Percentiles rank a stretch among this genome's conserved stretches.
These are phyloP conservation scores for Drosophila bocqueti DNA, from an alignment of 1,140 invertebrate species.

Conservation along the genomic window DNA sequence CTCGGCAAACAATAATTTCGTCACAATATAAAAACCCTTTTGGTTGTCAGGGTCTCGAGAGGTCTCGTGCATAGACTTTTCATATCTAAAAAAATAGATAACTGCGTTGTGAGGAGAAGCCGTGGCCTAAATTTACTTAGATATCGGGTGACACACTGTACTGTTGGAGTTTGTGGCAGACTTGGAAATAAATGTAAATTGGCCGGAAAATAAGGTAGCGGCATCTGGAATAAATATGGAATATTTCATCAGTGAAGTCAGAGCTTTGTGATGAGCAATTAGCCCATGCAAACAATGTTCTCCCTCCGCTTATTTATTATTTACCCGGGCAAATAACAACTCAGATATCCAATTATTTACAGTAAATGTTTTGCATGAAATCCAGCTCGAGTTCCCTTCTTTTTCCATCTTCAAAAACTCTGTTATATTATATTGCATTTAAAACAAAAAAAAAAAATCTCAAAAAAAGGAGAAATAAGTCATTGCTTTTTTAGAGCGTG, in stretches of 20 bases:
- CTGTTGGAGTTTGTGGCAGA: conserved; percentile 17
- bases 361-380: conserved; percentile 66
- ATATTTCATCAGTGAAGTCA: conserved; percentile 15
- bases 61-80: conserved; percentile 51
- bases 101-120: conserved; percentile 36
- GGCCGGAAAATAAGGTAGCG: conserved; percentile 3
- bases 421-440: conserved; percentile 29
- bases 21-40: conserved; percentile 19
- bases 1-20: conserved; percentile 16
- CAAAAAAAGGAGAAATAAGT: conserved; percentile 47
- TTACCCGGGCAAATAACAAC: conserved; percentile 45
- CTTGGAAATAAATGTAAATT: conserved; percentile 32
- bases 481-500: conserved; percentile 78
- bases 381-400: conserved; percentile 28
- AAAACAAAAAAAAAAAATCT: conserved; percentile 8
- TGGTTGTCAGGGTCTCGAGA: conserved; percentile 37
- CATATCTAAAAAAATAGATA: conserved; percentile 71
- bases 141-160: conserved; percentile 56
- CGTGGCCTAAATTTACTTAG: conserved; percentile 65
- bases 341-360: conserved; percentile 56
- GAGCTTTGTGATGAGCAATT: conserved; percentile 46
- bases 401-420: conserved; percentile 15
- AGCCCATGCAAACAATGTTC: conserved; percentile 44
- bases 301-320: neutral
- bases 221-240: neutral